phyloP scores from a whole-genome alignment of 2,888 invertebrate species.

The Stenchaetothrips biformis region DNA sequence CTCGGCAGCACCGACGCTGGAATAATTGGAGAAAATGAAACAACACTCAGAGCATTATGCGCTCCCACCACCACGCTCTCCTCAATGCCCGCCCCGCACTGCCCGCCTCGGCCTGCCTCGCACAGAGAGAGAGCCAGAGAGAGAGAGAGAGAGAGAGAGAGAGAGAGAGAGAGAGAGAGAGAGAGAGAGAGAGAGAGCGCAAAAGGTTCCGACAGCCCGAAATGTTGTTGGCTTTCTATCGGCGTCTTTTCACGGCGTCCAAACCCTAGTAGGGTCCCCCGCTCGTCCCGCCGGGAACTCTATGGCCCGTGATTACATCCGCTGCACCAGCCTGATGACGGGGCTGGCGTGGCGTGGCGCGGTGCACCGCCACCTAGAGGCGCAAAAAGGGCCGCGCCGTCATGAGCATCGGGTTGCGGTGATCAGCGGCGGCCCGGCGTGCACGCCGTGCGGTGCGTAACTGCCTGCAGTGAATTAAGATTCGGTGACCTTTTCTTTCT shows the following conservation, averaged over 20 bases:
- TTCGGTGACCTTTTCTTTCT: slow-evolving; percentile 21
- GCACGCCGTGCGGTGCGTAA: background rate
- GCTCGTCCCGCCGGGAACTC: background rate
- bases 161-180: slow-evolving; percentile 30
- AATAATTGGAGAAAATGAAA: no score
- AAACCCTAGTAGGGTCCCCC: no score
- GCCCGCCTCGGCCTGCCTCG: background rate
- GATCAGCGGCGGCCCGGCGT: background rate
- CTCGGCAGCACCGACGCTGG: no score
- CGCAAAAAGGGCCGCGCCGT: no score
- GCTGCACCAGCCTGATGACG: background rate
- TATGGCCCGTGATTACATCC: background rate
- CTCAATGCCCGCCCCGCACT: background rate
- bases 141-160: slow-evolving; percentile 33
- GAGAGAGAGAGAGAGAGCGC: slow-evolving; percentile 32
- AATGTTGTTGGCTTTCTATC: no score
- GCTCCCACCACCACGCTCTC: no score
- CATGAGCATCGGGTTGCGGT: no score
- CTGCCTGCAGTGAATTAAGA: background rate
- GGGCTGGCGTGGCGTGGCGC: no score
- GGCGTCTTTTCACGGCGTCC: no score
- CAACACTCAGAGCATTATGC: no score
- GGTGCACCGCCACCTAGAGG: no score
- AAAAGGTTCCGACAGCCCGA: background rate
- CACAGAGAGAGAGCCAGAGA: slow-evolving; percentile 29